Evolutionary conservation across 2,888 invertebrate species (phyloP).

Genomic region (Xanthia icteritia): DNA sequence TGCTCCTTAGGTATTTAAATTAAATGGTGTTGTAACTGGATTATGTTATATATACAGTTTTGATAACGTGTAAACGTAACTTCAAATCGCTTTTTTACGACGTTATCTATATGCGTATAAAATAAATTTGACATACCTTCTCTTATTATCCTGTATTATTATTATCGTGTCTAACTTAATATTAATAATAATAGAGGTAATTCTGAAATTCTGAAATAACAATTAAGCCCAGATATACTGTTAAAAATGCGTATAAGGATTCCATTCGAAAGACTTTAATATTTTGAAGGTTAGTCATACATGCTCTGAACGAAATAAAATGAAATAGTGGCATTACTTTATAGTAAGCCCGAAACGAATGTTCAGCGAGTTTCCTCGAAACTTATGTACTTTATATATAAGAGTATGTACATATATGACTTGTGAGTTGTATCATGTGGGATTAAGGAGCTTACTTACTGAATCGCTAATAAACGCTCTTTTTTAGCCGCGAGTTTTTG

Average conservation of each 20-base stretch:
- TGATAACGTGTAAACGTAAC: not conserved
- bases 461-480: slow-evolving; percentile 11
- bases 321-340: slow-evolving; percentile 19
- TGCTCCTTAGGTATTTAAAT: not conserved
- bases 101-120: not conserved
- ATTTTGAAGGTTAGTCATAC: slow-evolving; percentile 3
- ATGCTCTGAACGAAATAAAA: slow-evolving; percentile 9
- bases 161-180: no score
- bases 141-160: no score
- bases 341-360: slow-evolving; percentile 19
- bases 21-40: not conserved
- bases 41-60: not conserved
- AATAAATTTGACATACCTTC: not conserved
- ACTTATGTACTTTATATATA: slow-evolving; percentile 8
- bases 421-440: slow-evolving; percentile 23
- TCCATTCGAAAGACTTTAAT: not conserved
- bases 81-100: not conserved
- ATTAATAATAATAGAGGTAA: no score
- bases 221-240: not conserved
- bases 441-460: slow-evolving; percentile 34
- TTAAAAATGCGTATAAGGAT: not conserved
- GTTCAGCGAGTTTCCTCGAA: slow-evolving; percentile 14
- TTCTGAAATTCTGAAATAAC: not conserved
- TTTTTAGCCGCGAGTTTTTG: slow-evolving; percentile 11
- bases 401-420: slow-evolving; percentile 7